Percentiles rank a stretch among this genome's conserved stretches.
Evolutionary conservation across 2,113 vertebrate species (phyloP).

Genomic region (Callipepla californica): DNA sequence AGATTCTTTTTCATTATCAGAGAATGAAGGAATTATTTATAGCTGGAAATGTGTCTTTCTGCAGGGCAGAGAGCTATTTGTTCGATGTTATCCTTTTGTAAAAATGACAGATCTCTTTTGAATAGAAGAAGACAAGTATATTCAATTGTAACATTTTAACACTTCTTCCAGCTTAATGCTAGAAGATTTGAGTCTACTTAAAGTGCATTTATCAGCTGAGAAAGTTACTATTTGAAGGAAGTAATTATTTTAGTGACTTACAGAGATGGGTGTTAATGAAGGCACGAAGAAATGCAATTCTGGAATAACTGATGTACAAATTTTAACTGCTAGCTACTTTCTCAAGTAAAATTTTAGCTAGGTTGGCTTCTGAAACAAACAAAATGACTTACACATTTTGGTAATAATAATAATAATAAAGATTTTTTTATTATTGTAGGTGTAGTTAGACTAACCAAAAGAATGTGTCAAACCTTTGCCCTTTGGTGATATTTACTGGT

Average conservation of each 20-base stretch:
- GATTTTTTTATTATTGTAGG: neutral
- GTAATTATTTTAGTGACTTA: neutral
- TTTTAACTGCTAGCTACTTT: neutral
- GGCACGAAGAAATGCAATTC: neutral
- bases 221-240: slow-evolving; percentile 12
- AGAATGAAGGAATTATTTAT: slow-evolving; percentile 18
- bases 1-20: slow-evolving; percentile 48
- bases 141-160: slow-evolving; percentile 36
- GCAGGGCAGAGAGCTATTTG: neutral
- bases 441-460: neutral
- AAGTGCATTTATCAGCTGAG: slow-evolving; percentile 12
- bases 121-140: neutral
- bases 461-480: neutral
- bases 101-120: neutral
- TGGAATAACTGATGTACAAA: neutral
- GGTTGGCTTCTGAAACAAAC: neutral
- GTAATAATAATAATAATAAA: neutral
- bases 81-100: slow-evolving; percentile 2
- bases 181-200: slow-evolving; percentile 1
- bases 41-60: slow-evolving; percentile 25
- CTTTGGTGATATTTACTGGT: neutral
- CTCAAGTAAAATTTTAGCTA: neutral
- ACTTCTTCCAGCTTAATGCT: neutral
- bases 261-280: neutral
- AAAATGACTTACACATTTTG: neutral